These are phyloP conservation scores for Phyllotis vaccarum DNA, from an alignment of 2,797 vertebrate species.

Conservation along the genomic window DNA sequence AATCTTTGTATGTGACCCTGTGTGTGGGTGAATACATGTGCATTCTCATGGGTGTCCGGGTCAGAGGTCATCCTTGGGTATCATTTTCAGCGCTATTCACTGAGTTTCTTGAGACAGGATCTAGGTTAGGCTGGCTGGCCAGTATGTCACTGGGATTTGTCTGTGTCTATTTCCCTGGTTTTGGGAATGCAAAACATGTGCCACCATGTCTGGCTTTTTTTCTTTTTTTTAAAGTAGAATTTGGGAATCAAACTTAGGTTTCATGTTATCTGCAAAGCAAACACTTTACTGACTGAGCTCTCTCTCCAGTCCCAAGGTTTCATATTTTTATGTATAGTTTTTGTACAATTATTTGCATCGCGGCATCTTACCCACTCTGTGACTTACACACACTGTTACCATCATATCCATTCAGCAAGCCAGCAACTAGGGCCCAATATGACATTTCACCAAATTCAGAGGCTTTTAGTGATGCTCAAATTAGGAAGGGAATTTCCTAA, in stretches of 20 bases:
- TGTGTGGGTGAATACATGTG: not conserved
- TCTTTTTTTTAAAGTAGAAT: not conserved
- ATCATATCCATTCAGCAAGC: not conserved
- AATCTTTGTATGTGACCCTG: not conserved
- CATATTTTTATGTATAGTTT: not conserved
- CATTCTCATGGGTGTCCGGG: not conserved
- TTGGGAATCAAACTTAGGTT: not conserved
- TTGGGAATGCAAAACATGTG: not conserved
- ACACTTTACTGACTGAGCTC: not conserved
- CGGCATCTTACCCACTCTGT: not conserved
- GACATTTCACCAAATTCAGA: not conserved
- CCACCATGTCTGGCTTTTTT: not conserved
- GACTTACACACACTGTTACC: not conserved
- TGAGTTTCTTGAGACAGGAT: not conserved
- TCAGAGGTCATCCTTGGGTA: not conserved
- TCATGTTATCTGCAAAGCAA: not conserved
- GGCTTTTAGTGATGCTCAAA: not conserved
- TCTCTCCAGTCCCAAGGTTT: not conserved
- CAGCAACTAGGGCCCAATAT: not conserved
- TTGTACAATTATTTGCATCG: not conserved
- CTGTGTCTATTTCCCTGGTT: not conserved
- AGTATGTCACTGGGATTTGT: not conserved
- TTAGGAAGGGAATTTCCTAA: constrained; percentile 36
- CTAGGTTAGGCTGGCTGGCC: not conserved
- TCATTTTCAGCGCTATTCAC: not conserved